phyloP scores from a whole-genome alignment of 64 coral and sea anemone species.

The Montipora foliosa region DNA sequence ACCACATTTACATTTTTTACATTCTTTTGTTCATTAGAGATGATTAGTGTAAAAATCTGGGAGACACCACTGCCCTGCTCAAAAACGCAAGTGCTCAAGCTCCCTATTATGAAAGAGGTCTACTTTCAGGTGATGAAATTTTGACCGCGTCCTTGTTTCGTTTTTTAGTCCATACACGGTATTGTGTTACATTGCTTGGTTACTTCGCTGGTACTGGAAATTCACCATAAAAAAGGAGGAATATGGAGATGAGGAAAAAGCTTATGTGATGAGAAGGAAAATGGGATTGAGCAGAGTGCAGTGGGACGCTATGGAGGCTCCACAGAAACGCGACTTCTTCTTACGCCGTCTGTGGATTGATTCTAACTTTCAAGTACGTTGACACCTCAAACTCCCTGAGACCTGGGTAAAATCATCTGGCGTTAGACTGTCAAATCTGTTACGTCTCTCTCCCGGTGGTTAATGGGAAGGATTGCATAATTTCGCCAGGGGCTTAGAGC shows the following conservation, averaged over 20 bases:
- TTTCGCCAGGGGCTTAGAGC: no score
- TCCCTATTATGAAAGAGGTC: no score
- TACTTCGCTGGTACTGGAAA: slow-evolving; percentile 95
- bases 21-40: no score
- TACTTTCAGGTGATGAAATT: neutral
- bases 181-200: slow-evolving; percentile 75
- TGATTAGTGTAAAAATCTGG: no score
- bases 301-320: slow-evolving; percentile 85
- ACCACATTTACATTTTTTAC: no score
- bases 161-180: slow-evolving; percentile 87
- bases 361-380: slow-evolving; percentile 84
- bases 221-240: slow-evolving; percentile 81
- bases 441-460: no score
- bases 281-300: slow-evolving; percentile 74
- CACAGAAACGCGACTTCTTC: slow-evolving; percentile 74
- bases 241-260: slow-evolving; percentile 95
- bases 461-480: no score
- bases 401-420: no score
- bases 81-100: no score
- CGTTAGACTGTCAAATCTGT: no score
- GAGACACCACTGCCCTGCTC: no score
- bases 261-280: slow-evolving; percentile 80
- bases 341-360: slow-evolving; percentile 82
- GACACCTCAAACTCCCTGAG: no score
- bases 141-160: neutral